These are phyloP conservation scores for Aurelia sp. DNA, from an alignment of 30 jellyfish, hydroid and myxozoan genomes.

Conservation along the genomic window DNA sequence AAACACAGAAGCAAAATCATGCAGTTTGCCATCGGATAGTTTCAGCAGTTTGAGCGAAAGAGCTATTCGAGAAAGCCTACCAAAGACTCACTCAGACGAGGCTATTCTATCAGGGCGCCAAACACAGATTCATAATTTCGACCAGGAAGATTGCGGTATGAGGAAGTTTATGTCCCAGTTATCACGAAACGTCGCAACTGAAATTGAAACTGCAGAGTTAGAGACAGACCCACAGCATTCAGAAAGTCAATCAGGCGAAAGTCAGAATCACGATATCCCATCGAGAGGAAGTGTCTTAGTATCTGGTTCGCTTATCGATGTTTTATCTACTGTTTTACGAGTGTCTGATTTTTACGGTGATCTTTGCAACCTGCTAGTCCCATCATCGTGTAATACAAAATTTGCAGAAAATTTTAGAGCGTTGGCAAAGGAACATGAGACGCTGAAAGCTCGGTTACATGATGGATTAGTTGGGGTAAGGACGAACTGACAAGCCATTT, in stretches of 20 bases:
- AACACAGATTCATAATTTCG: too few relatives aligned
- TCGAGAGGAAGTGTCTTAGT: conserved; percentile 19
- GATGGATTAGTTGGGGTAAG: conserved; percentile 26
- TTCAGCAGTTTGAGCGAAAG: conserved; percentile 3
- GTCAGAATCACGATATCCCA: conserved; percentile 1
- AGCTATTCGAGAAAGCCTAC: conserved; percentile 6
- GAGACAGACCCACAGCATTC: neutral
- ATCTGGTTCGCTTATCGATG: conserved; percentile 44
- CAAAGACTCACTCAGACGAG: conserved; percentile 6
- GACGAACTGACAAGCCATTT: too few relatives aligned
- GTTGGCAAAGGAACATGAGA: conserved; percentile 17
- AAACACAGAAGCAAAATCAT: neutral
- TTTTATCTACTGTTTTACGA: conserved; percentile 10
- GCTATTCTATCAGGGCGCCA: neutral
- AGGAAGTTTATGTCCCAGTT: neutral
- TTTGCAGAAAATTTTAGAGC: neutral
- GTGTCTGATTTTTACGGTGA: conserved; percentile 32
- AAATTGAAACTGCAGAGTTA: neutral
- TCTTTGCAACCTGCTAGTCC: conserved; percentile 34
- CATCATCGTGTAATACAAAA: conserved; percentile 4
- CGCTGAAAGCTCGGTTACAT: conserved; percentile 14
- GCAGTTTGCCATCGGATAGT: conserved; percentile 13
- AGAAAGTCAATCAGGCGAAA: too few relatives aligned
- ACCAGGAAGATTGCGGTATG: too few relatives aligned
- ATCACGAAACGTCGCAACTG: neutral